Conservation (phyloP, 2,113 vertebrate genomes). For the Aspiorhynchus laticeps region DNA sequence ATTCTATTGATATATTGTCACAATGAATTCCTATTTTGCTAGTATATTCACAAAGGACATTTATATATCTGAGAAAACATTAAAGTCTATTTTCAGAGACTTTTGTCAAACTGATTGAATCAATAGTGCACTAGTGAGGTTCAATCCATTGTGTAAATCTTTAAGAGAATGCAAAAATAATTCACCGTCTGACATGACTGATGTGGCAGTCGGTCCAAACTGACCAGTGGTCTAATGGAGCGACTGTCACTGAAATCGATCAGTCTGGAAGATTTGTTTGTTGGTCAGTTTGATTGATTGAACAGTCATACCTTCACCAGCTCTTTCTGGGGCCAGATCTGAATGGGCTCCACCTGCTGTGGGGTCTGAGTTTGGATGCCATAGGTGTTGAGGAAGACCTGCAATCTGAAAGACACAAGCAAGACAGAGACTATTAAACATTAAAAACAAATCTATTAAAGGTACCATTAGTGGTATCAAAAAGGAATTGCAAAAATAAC, state of each 20-base stretch:
- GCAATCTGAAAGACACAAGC: conserved; percentile 78
- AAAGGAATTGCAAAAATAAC: not conserved
- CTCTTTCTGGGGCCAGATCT: conserved; percentile 98
- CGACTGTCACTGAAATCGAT: conserved; percentile 1
- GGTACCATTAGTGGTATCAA: not conserved
- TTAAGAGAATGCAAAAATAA: not conserved
- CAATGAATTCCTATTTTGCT: not conserved
- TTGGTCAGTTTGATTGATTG: conserved; percentile 15
- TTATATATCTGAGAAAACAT: not conserved
- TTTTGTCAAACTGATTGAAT: conserved; percentile 1
- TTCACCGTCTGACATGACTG: conserved; percentile 48
- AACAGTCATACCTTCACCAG: conserved; percentile 87
- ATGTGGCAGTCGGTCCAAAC: conserved; percentile 20
- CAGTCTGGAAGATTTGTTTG: not conserved
- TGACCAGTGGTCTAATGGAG: conserved; percentile 4
- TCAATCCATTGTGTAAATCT: conserved; percentile 1
- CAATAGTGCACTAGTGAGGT: not conserved
- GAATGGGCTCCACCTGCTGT: conserved; percentile 97
- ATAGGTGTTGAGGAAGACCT: conserved; percentile 97
- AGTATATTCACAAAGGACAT: not conserved
- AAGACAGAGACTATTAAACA: not conserved
- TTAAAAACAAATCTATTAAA: not conserved
- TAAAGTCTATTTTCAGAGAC: not conserved
- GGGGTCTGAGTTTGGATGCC: conserved; percentile 98
- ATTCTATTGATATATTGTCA: not conserved